Base-by-base conservation (phyloP, 2,888 invertebrate species). In the Protophormia terraenovae region DNA sequence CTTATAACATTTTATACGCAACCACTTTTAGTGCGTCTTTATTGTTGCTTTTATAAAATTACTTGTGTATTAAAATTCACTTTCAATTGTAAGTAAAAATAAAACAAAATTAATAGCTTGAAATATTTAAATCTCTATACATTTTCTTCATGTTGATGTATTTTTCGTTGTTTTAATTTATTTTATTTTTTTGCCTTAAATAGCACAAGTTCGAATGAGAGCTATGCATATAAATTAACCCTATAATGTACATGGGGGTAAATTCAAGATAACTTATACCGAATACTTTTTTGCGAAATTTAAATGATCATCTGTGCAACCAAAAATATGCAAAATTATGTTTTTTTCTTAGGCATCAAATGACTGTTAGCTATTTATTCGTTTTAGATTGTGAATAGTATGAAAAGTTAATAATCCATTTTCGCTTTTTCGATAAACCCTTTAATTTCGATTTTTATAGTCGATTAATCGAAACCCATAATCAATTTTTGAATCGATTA, bases 221-320 rank as follows among this genome's bases (percentile, higher is more conserved):
- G 29, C 29, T 45, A 12, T n/a, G n/a, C n/a, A n/a, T n/a, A n/a
- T n/a, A 64, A 45, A 7, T 78, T 78, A 78, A 78, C 22, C 67
- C 67, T 27, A 35, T 47, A 60, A 10, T 14, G 32, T 8, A 35
- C 45, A 35, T 27, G 77, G 47, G 35, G 67, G 16, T 53, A 53
- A 29, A 41, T 66, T 47, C 19, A 24, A 12, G 19, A 32, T 45
- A 71, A n/a, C n/a, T n/a, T n/a, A n/a, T n/a, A n/a, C n/a, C n/a
- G n/a, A n/a, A n/a, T n/a, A n/a, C n/a, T n/a, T n/a, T n/a, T n/a
- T n/a, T n/a, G n/a, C n/a, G n/a, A n/a, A n/a, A n/a, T n/a, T n/a
- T n/a, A n/a, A n/a, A n/a, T n/a, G n/a, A n/a, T n/a, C n/a, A n/a
- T n/a, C n/a, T n/a, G n/a, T n/a, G n/a, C n/a, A n/a, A n/a, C n/a